Conservation (phyloP, 1,140 invertebrate genomes). For the Leptinotarsa texana region DNA sequence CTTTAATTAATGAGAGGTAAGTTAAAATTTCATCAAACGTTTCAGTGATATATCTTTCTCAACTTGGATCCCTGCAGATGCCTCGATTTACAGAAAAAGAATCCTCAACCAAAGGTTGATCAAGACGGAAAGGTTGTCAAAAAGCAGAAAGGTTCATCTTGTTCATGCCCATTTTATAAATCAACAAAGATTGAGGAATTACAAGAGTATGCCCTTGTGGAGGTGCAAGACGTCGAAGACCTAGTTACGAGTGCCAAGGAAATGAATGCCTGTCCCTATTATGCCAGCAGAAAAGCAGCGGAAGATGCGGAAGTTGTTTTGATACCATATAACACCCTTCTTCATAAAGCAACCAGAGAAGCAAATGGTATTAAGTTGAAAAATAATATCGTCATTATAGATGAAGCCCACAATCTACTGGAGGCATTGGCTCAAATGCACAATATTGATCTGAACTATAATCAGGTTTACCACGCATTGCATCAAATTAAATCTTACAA, state of each 20-base stretch:
- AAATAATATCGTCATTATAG: constrained; percentile 88
- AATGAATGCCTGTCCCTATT: constrained; percentile 87
- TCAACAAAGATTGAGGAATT: constrained; percentile 68
- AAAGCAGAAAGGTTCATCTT: constrained; percentile 60
- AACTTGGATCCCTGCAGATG: constrained; percentile 62
- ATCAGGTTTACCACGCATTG: constrained; percentile 69
- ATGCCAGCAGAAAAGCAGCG: constrained; percentile 78
- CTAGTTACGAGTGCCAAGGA: constrained; percentile 71
- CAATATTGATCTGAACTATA: constrained; percentile 70
- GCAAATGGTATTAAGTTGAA: constrained; percentile 81
- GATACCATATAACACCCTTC: constrained; percentile 84
- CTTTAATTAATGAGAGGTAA: constrained; percentile 88
- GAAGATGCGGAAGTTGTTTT: constrained; percentile 81
- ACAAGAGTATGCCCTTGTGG: constrained; percentile 67
- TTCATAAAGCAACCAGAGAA: constrained; percentile 84
- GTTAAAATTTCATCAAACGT: neutral
- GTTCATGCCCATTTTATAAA: constrained; percentile 70
- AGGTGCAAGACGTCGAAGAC: constrained; percentile 89
- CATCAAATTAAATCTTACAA: constrained; percentile 80
- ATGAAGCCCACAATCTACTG: constrained; percentile 96
- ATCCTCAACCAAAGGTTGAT: constrained; percentile 60
- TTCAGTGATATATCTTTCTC: neutral
- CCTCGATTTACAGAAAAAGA: constrained; percentile 83
- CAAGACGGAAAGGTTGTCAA: constrained; percentile 66
- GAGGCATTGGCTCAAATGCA: constrained; percentile 89